A percentile compares a stretch with the other conserved stretches of the same genome.
These are phyloP conservation scores for Borostomias antarcticus DNA, from an alignment of 2,797 vertebrate species.

Conservation along the genomic window DNA sequence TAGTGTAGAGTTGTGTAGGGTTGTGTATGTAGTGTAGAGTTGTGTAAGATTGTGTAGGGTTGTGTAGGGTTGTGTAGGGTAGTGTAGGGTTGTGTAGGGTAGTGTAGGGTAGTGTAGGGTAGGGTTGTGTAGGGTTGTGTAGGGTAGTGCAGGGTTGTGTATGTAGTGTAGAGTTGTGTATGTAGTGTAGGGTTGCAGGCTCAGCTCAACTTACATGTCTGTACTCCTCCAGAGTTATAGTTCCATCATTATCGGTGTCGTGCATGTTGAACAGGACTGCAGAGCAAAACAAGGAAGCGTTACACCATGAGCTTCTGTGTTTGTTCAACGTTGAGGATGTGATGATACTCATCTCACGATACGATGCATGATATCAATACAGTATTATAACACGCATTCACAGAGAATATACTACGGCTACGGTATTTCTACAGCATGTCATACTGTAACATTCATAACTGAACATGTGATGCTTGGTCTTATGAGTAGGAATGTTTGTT, in stretches of 20 bases:
- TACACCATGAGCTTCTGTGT: too few species aligned
- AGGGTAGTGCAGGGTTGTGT: too few species aligned
- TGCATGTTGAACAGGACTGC: conserved; percentile 98
- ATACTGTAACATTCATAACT: background rate
- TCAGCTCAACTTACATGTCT: conserved; percentile 92
- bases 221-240: conserved; percentile 93
- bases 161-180: too few species aligned
- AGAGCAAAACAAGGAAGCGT: too few species aligned
- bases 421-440: background rate
- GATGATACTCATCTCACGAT: too few species aligned
- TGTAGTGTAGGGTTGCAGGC: too few species aligned
- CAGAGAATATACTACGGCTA: background rate
- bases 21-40: background rate
- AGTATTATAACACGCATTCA: too few species aligned
- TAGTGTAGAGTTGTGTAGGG: too few species aligned
- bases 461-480: background rate
- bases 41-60: background rate
- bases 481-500: background rate
- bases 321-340: too few species aligned
- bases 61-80: background rate
- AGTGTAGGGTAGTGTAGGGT: background rate
- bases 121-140: conserved; percentile 4
- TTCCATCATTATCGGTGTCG: conserved; percentile 92
- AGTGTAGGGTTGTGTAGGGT: background rate
- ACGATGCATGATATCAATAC: too few species aligned